Evolutionary conservation across 2,113 vertebrate species (phyloP), one percentile per base, ranked within the genome.

Genomic region (Loxodonta africana): DNA sequence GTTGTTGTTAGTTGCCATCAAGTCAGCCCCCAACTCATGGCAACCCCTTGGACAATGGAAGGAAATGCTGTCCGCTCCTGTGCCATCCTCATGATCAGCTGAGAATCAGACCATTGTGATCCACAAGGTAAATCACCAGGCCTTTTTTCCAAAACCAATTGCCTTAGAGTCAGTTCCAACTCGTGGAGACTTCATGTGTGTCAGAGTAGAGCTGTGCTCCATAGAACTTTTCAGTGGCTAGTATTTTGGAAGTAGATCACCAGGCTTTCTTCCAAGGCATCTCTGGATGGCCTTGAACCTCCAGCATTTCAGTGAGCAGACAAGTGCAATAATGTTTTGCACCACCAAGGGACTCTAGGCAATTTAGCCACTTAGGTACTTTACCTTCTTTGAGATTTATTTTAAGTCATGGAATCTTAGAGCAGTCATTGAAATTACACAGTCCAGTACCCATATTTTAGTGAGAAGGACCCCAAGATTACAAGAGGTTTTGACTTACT

Each of bases 371-470:
- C 6, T 41, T 8, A 81, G 60, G 9, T 91, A 73, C 23, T 48
- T 96, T 87, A 85, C 23, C 51, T 91, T 37, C 51, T 76, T 93
- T 26, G n/a, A 33, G 30, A 90, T 92, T 94, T 85, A 53, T 85
- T 94, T 89, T 82, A 92, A 94, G 37, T 91, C 25, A 69, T 71
- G 28, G 76, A 83, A 86, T 95, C 46, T 30, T 71, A 71, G 87
- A 85, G 37, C 81, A 84, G 81, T 74, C 62, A 96, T 69, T 65
- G 85, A 94, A 90, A 83, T 83, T 71, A 62, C 73, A 62, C 77
- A 78, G 60, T 62, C 28, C 41, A 57, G 76, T 15, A 21, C 83
- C 80, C 73, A 82, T 69, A 92, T 91, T 92, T 88, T 81, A 11
- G 60, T 76, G 33, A 95, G 46, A 93, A 91, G 69, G n/a, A 80